Conservation (phyloP, 37 sponge, comb jelly and placozoan genomes). For the Ianthella basta region DNA sequence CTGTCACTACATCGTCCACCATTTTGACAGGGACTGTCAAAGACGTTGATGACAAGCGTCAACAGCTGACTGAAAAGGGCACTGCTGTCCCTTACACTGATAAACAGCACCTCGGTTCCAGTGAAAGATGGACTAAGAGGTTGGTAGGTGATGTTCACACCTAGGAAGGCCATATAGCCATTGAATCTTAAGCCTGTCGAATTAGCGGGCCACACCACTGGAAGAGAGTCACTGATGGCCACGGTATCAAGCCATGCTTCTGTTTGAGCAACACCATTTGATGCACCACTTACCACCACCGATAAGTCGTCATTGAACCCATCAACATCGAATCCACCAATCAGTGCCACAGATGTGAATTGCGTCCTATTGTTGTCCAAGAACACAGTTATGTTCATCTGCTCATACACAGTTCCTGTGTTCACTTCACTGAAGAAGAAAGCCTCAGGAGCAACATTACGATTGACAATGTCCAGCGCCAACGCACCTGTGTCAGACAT, state of each 20-base stretch:
- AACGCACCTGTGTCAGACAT: conserved; percentile 39
- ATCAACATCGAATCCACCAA: conserved; percentile 75
- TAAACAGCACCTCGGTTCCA: conserved; percentile 49
- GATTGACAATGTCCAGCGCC: conserved; percentile 48
- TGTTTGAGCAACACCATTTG: conserved; percentile 20
- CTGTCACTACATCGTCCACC: conserved; percentile 77
- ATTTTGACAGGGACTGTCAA: conserved; percentile 72
- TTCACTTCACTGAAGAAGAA: conserved; percentile 45
- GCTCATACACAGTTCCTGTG: not conserved
- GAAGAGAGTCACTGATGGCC: conserved; percentile 49
- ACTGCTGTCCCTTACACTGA: conserved; percentile 41
- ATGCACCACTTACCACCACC: not conserved
- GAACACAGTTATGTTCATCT: conserved; percentile 8
- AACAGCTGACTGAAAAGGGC: conserved; percentile 1
- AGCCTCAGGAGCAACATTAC: conserved; percentile 48
- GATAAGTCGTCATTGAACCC: conserved; percentile 68
- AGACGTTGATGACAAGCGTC: conserved; percentile 44
- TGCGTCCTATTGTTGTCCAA: conserved; percentile 60
- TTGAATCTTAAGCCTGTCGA: conserved; percentile 4
- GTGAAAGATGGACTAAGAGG: conserved; percentile 41
- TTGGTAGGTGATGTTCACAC: conserved; percentile 64
- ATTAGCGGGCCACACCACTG: conserved; percentile 36
- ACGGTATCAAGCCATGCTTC: conserved; percentile 61
- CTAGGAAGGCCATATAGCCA: conserved; percentile 68
- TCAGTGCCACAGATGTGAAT: conserved; percentile 29